phyloP scores from a whole-genome alignment of 2,113 vertebrate genomes.

The Odocoileus virginianus region DNA sequence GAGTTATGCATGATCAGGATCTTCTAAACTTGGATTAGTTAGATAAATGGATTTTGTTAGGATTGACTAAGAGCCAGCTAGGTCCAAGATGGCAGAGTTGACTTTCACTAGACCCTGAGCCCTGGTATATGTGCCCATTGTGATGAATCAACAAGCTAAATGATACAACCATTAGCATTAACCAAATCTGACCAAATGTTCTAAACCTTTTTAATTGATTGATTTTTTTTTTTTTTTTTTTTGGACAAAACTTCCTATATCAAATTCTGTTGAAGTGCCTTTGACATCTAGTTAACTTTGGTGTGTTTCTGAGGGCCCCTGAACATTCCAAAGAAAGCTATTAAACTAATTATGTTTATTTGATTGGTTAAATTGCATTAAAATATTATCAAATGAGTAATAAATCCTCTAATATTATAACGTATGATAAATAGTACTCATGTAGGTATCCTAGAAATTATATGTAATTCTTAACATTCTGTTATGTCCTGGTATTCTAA shows the following conservation, averaged over 20 bases:
- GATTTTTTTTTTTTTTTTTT: background rate
- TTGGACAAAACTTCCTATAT: background rate
- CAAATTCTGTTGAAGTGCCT: background rate
- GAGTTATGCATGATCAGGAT: background rate
- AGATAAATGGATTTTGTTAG: background rate
- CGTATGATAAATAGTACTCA: background rate
- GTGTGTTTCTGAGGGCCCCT: background rate
- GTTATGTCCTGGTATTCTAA: background rate
- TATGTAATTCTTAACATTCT: background rate
- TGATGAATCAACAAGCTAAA: background rate
- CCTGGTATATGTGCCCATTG: background rate
- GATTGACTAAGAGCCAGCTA: background rate
- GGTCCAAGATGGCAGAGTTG: background rate
- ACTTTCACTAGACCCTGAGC: background rate
- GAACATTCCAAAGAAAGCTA: background rate
- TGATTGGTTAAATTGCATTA: background rate
- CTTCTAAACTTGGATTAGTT: background rate
- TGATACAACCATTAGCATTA: background rate
- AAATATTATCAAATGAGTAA: background rate
- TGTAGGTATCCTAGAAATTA: background rate
- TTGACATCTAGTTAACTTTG: background rate
- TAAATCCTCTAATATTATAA: background rate
- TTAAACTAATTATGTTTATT: background rate
- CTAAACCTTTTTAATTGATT: background rate
- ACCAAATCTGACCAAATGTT: background rate